A percentile compares a stretch with the other conserved stretches of the same genome.
phyloP scores from a whole-genome alignment of 2,113 vertebrate species.

The Tiliqua scincoides region DNA sequence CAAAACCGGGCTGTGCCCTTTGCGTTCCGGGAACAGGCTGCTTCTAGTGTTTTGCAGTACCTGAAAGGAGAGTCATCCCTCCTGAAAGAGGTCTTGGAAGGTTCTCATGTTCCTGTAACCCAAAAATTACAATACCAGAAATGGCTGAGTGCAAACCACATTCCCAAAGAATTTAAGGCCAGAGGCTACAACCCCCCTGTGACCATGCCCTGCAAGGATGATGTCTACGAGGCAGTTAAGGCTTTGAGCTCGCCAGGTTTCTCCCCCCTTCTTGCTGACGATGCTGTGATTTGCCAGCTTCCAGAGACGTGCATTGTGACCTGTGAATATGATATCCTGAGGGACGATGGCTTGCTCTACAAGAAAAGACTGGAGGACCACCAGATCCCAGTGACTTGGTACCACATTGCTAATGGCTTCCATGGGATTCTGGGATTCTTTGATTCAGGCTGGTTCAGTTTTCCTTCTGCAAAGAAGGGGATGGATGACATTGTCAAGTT shows the following conservation, averaged over 20 bases:
- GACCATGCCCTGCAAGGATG: constrained; percentile 57
- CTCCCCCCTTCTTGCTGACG: constrained; percentile 78
- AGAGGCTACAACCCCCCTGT: constrained; percentile 52
- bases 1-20: constrained; percentile 81
- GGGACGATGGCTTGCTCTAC: constrained; percentile 84
- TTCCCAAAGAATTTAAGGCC: constrained; percentile 76
- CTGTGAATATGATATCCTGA: constrained; percentile 84
- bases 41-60: constrained; percentile 74
- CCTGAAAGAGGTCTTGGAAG: constrained; percentile 72
- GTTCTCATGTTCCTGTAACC: constrained; percentile 76
- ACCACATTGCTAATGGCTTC: constrained; percentile 78
- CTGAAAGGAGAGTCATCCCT: constrained; percentile 68
- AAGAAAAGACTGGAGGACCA: constrained; percentile 84
- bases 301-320: constrained; percentile 84
- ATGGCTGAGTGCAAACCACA: constrained; percentile 79
- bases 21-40: constrained; percentile 65
- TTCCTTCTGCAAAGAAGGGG: constrained; percentile 67
- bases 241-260: constrained; percentile 55
- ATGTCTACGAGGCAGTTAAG: constrained; percentile 68
- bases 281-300: constrained; percentile 64
- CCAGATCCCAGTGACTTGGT: constrained; percentile 76
- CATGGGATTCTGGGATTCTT: constrained; percentile 81
- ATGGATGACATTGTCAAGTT: constrained; percentile 70
- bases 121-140: constrained; percentile 72
- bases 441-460: constrained; percentile 66